Evolutionary conservation across 2,797 vertebrate species (phyloP).

Genomic region (Sus cebifrons): DNA sequence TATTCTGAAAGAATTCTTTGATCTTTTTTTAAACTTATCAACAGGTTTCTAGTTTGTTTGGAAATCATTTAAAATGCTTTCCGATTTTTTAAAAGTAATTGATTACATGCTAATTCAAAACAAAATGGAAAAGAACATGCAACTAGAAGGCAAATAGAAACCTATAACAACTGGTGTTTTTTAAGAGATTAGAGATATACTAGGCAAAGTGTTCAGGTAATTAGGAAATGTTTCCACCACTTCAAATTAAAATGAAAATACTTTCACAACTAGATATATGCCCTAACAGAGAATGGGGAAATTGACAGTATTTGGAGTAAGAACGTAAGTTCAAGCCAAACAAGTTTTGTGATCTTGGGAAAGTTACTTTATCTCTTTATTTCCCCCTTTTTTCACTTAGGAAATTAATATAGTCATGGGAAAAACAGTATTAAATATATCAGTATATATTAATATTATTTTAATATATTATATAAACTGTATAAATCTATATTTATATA

Average conservation of each 20-base stretch:
- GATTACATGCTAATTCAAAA: background rate
- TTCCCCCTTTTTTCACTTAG: background rate
- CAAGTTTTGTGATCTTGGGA: background rate
- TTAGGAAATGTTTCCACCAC: background rate
- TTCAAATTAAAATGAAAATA: slow-evolving; percentile 44
- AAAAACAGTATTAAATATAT: background rate
- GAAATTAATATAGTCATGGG: background rate
- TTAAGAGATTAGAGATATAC: background rate
- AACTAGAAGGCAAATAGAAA: slow-evolving; percentile 5
- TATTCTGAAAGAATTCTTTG: background rate
- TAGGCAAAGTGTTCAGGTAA: background rate
- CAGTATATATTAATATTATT: too few species aligned
- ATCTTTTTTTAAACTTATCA: background rate
- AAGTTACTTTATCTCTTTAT: background rate
- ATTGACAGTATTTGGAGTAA: background rate
- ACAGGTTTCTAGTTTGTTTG: background rate
- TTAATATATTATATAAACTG: too few species aligned
- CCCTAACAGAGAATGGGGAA: background rate
- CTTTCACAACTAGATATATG: background rate
- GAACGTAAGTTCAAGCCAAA: background rate
- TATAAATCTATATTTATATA: too few species aligned
- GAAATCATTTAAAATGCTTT: background rate
- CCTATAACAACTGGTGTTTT: background rate
- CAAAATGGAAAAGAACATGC: background rate
- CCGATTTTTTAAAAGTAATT: background rate